Evolutionary conservation across 2,888 invertebrate species (phyloP), one percentile per base, ranked within the genome.

Genomic region (Harpalus rufipes): DNA sequence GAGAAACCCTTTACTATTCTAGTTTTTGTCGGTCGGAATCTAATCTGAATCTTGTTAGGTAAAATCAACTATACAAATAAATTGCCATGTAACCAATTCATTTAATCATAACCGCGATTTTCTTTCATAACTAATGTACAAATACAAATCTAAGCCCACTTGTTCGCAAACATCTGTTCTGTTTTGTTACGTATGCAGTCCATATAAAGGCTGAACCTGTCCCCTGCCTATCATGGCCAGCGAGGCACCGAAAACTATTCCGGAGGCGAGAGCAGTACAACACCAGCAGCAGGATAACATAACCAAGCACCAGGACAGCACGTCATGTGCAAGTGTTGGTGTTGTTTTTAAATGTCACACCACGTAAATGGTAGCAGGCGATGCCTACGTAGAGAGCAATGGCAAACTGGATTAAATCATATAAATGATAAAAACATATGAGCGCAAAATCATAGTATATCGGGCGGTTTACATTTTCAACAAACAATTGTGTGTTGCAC

Each of bases 161-260:
- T 51, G 44, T 51, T 63, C 63, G 21, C 25, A 63, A 68, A 68
- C 68, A 68, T 68, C 68, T 68, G 68, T 68, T 39, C 68, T 68
- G 14, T 68, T 39, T 32, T 68, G 14, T 68, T 68, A 68, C 68
- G 68, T 68, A 68, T 39, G 68, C 68, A n/a, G 6, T 7, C 68
- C 68, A 68, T 39, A 68, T 68, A 68, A 68, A 68, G 68, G 25
- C 68, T 68, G 68, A 68, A 68, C 68, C 68, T 68, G 68, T 68
- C 68, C n/a, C n/a, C 14, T n/a, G 68, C 68, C 68, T 68, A 68
- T 68, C 68, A 68, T 68, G 68, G 68, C 14, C 68, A 68, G n/a
- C 32, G 14, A 39, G 39, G 44, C 44, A 51, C 68, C 68, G 39
- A 68, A 68, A 68, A 68, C 12, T 68, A 68, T 68, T 39, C 68